Base-by-base conservation (phyloP, 2,113 vertebrate species). In the Cichladusa arquata region DNA sequence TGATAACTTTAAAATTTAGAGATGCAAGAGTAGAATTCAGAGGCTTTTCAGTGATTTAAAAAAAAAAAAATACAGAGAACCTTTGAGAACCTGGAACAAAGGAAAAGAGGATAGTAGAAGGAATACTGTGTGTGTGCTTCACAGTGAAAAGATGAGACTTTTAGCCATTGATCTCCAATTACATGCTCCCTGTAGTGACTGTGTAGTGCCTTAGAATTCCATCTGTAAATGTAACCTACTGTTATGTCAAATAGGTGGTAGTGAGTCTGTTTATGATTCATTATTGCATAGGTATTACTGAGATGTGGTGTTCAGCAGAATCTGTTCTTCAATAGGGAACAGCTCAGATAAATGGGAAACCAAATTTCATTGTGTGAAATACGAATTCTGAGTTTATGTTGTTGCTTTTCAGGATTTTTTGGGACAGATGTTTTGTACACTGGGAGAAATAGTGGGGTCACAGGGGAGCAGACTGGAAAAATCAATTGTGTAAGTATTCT, bases 391-490 rank as follows among this genome's bases (percentile, higher is more conserved):
- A 34, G 33, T 28, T 94, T 66, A 36, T 92, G 44, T 88, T 96
- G 10, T 1, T 97, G 28, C 92, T 86, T 97, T 97, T 89, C 97
- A 99, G 99, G 99, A 99, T 94, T 99, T 99, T 96, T 98, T 99
- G 97, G 99, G 99, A 90, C 99, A 99, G 95, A 99, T 99, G 65
- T 97, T 98, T 92, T 99, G 98, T 96, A 99, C 99, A 11, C 96
- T 99, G 48, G 99, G 99, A 90, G 99, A 99, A 97, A 98, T 99
- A 95, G 99, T 99, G 74, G 99, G 99, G 70, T 99, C 99, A 24
- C 96, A 99, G 95, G 99, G 99, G 83, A 99, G 99, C 96, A 99
- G 99, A 73, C 88, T 98, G 95, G 99, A 99, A 96, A 99, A 99
- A 85, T 60, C 99, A 90, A 98, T 99, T 58, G 97, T 98, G 99